Percentiles rank a stretch among this genome's conserved stretches.
These are phyloP conservation scores for Clangula hyemalis DNA, from an alignment of 2,797 vertebrate species.

Conservation along the genomic window DNA sequence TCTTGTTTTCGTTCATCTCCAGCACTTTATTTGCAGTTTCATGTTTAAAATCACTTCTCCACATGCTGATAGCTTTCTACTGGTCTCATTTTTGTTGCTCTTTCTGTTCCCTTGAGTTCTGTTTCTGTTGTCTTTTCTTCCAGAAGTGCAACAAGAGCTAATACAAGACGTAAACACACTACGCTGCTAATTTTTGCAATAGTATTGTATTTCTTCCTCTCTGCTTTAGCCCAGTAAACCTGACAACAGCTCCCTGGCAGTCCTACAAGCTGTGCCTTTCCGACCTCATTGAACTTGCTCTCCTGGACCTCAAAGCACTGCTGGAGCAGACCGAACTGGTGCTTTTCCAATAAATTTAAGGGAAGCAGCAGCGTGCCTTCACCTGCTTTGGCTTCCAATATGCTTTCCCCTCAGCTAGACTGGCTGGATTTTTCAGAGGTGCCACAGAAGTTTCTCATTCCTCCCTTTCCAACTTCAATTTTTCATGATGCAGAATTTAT, in stretches of 20 bases:
- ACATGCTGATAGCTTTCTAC: neutral
- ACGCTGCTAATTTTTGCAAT: too few relatives aligned
- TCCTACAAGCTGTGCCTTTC: neutral
- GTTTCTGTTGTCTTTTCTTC: neutral
- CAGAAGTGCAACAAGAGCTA: neutral
- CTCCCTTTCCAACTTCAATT: neutral
- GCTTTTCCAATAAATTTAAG: neutral
- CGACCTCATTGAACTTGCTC: neutral
- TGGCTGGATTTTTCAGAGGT: conserved; percentile 1
- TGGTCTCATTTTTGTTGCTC: neutral
- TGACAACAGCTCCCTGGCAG: neutral
- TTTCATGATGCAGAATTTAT: conserved; percentile 17
- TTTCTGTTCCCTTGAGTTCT: neutral
- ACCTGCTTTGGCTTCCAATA: neutral
- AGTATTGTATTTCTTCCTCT: neutral
- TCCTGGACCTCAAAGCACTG: neutral
- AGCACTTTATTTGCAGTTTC: neutral
- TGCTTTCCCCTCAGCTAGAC: neutral
- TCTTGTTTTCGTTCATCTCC: neutral
- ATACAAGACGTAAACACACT: neutral
- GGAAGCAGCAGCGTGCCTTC: conserved; percentile 1
- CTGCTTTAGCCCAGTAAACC: neutral
- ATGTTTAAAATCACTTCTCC: neutral
- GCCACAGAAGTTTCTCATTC: neutral
- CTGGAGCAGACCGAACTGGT: neutral